These are phyloP conservation scores for Augochlora pura DNA, from an alignment of 1,140 invertebrate species.

Conservation along the genomic window DNA sequence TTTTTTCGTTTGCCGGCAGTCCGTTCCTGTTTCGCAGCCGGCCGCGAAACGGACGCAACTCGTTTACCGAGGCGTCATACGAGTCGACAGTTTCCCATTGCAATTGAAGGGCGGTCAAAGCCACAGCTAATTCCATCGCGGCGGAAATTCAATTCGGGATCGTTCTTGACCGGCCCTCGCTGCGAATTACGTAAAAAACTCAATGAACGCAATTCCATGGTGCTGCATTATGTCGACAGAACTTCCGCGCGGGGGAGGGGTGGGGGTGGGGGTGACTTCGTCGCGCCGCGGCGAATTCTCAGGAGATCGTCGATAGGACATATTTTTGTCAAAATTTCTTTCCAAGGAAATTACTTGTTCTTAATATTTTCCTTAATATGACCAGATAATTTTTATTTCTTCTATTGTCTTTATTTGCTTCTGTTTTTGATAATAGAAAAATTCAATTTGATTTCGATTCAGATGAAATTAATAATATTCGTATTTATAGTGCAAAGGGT, in stretches of 20 bases:
- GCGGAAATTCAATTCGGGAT: slow-evolving; percentile 75
- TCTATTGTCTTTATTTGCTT: too few relatives aligned
- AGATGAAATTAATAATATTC: too few relatives aligned
- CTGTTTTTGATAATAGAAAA: too few relatives aligned
- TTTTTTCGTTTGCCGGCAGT: neutral
- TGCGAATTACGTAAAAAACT: slow-evolving; percentile 59
- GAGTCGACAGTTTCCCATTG: slow-evolving; percentile 68
- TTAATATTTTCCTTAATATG: too few relatives aligned
- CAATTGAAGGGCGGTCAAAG: slow-evolving; percentile 77
- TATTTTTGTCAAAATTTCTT: too few relatives aligned
- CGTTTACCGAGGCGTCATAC: slow-evolving; percentile 64
- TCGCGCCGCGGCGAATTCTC: neutral
- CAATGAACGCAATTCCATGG: slow-evolving; percentile 53
- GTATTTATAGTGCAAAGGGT: too few relatives aligned
- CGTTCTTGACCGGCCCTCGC: slow-evolving; percentile 58
- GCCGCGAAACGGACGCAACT: slow-evolving; percentile 63
- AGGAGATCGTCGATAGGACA: too few relatives aligned
- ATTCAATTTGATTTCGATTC: too few relatives aligned
- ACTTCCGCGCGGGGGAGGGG: slow-evolving; percentile 44
- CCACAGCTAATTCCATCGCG: slow-evolving; percentile 58
- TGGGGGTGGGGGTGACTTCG: neutral
- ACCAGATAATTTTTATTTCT: too few relatives aligned
- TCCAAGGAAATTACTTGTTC: too few relatives aligned
- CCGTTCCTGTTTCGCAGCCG: slow-evolving; percentile 12
- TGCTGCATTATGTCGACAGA: slow-evolving; percentile 26